phyloP scores from a whole-genome alignment of 2,888 invertebrate species.

The Heliconius erato region DNA sequence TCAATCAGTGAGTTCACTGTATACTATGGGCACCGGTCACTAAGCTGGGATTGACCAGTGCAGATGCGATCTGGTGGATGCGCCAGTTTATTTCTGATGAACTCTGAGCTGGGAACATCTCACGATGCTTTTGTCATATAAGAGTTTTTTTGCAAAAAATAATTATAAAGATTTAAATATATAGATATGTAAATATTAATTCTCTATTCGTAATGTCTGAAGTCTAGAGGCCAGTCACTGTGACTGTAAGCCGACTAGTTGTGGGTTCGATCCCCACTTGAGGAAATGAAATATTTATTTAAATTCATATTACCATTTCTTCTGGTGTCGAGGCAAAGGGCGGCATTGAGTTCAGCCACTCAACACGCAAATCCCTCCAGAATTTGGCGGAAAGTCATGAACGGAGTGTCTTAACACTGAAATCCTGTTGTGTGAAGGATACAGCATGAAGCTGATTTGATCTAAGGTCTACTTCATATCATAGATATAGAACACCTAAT shows the following conservation, averaged over 20 bases:
- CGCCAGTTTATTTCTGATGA: conserved; percentile 31
- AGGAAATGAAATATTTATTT: no score
- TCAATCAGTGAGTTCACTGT: conserved; percentile 69
- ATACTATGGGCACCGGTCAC: conserved; percentile 63
- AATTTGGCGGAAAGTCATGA: no score
- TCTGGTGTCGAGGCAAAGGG: no score
- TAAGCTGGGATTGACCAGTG: conserved; percentile 75
- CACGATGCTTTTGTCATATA: neutral
- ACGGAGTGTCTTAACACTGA: no score
- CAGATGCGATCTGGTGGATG: conserved; percentile 56
- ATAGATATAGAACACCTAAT: neutral
- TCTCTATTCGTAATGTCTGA: no score
- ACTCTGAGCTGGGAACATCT: neutral
- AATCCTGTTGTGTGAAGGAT: no score
- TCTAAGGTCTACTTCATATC: neutral
- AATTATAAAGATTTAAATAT: neutral
- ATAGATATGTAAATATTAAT: neutral
- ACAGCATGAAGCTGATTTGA: neutral
- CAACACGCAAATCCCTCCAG: no score
- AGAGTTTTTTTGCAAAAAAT: neutral
- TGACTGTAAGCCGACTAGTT: no score
- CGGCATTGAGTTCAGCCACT: no score
- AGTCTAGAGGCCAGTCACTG: no score
- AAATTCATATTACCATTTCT: no score
- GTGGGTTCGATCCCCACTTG: no score